A percentile compares a stretch with the other conserved stretches of the same genome.
These are phyloP conservation scores for Augochlora pura DNA, from an alignment of 1,140 invertebrate species.

Conservation along the genomic window DNA sequence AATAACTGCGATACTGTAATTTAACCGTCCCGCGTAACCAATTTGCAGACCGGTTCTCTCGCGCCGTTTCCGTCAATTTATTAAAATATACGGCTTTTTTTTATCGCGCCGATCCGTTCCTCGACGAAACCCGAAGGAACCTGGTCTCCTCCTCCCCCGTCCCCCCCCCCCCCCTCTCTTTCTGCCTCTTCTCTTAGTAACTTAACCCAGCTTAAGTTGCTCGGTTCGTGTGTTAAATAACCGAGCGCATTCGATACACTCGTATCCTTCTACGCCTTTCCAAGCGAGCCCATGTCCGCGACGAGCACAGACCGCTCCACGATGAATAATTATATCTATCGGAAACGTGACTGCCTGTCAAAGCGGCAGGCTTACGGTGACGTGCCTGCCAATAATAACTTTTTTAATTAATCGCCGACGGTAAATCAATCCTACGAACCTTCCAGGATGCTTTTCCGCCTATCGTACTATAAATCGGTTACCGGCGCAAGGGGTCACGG, in stretches of 20 bases:
- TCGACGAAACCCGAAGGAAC: too few species aligned
- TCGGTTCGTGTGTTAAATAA: slow-evolving; percentile 3
- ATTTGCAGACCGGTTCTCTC: not conserved
- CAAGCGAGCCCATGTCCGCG: not conserved
- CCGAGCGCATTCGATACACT: slow-evolving; percentile 22
- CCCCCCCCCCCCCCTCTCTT: too few species aligned
- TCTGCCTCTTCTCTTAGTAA: slow-evolving; percentile 1
- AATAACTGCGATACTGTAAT: not conserved
- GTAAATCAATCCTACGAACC: not conserved
- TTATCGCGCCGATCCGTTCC: not conserved
- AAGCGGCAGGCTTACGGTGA: not conserved
- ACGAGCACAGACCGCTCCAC: not conserved
- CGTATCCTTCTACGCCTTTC: slow-evolving; percentile 20
- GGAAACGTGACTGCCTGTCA: not conserved
- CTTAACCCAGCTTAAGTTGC: slow-evolving; percentile 12
- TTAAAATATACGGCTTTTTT: not conserved
- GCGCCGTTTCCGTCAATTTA: not conserved
- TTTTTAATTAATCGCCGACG: not conserved
- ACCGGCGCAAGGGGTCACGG: too few species aligned
- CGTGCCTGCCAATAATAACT: slow-evolving; percentile 5
- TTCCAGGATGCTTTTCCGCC: not conserved
- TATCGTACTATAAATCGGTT: too few species aligned
- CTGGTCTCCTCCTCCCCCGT: too few species aligned
- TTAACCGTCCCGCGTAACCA: not conserved
- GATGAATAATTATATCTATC: slow-evolving; percentile 7